Evolutionary conservation across 2,797 vertebrate species (phyloP).

Genomic region (Thripadectes ignobilis): DNA sequence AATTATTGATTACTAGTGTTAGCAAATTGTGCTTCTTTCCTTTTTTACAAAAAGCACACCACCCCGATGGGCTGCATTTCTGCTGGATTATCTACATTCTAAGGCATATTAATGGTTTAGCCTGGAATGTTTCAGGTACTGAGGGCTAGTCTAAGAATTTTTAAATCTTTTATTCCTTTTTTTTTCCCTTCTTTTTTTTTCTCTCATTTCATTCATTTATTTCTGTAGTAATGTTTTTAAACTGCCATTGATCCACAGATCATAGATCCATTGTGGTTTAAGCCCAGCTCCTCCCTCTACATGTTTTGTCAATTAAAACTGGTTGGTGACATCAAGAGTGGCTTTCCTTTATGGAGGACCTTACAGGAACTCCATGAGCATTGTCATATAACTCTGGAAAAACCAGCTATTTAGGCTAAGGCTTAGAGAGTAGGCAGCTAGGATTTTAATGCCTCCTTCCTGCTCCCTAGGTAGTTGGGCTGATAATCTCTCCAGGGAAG

Average conservation of each 20-base stretch:
- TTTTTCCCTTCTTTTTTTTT: neutral
- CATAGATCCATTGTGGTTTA: neutral
- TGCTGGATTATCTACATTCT: neutral
- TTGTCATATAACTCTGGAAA: neutral
- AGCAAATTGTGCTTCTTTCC: neutral
- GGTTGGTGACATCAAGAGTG: neutral
- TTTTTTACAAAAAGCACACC: neutral
- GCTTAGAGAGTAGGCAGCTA: neutral
- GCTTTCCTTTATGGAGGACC: neutral
- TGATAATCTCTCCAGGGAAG: neutral
- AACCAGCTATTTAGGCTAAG: neutral
- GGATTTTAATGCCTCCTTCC: neutral
- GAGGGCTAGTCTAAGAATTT: neutral
- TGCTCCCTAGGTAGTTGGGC: neutral
- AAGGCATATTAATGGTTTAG: neutral
- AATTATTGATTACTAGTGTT: neutral
- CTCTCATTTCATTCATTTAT: neutral
- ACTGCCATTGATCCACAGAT: neutral
- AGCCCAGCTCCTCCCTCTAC: neutral
- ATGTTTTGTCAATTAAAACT: neutral
- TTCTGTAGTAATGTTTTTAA: neutral
- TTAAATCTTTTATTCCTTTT: neutral
- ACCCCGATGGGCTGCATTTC: neutral
- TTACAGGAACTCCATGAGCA: neutral
- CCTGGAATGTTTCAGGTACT: neutral